Base-by-base conservation (phyloP, 2,797 vertebrate species). In the Hippoglossus hippoglossus region DNA sequence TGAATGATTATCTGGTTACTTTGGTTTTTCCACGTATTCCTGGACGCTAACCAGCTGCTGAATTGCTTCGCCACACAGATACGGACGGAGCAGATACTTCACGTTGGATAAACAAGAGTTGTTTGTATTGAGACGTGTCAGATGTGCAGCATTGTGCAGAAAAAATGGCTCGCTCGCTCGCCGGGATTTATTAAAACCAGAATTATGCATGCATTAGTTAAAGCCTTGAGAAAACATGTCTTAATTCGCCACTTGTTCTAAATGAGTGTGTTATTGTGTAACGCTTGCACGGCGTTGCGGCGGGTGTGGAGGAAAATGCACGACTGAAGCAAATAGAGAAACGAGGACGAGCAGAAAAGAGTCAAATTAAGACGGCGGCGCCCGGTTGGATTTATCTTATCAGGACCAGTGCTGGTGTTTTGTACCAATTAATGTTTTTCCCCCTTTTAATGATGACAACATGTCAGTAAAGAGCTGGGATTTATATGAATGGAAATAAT, bases 31-130 rank as follows among this genome's bases (percentile, higher is more conserved):
- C 1, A 58, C 63, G 49, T 67, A 62, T 49, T 63, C 58, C 47
- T 69, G 25, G 15, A 63, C 51, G 49, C 24, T 64, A 80, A 80
- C 52, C 68, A 73, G 70, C 63, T 79, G 67, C 62, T 73, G 60
- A 80, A 85, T 74, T 79, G 46, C 36, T 74, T 61, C 70, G 59
- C 73, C 21, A 73, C 47, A 50, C 44, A 34, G 6, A n/a, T 4
- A 7, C 54, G 16, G 36, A 70, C 60, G 11, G 5, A 60, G 52
- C 39, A 4, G 8, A 41, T 63, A 63, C 68, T 25, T 34, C 6
- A 56, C 5, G 47, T 59, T 82, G 54, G 11, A 80, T 59, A 12
- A 3, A 15, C 22, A n/a, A 59, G 54, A 72, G 44, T 31, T 61
- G 55, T 68, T 71, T 62, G 39, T 51, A 47, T 70, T 51, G 52